phyloP scores from a whole-genome alignment of 2,888 invertebrate species.

The Orthosia gothica region DNA sequence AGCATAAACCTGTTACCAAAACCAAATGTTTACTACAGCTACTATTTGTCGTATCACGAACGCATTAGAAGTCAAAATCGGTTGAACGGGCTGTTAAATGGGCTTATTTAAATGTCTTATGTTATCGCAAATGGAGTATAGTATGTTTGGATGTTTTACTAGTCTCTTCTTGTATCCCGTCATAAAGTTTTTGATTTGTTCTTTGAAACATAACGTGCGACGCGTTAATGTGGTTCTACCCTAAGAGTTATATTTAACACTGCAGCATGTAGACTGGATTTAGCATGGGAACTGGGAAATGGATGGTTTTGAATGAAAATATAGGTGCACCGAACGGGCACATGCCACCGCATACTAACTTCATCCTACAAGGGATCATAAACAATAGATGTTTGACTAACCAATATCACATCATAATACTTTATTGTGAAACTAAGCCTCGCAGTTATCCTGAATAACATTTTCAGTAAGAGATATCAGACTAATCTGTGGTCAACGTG shows the following conservation, averaged over 20 bases:
- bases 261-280: constrained; percentile 53
- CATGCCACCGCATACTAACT: constrained; percentile 61
- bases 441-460: neutral
- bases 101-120: too few relatives aligned
- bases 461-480: constrained; percentile 3
- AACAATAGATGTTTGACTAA: constrained; percentile 36
- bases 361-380: constrained; percentile 42
- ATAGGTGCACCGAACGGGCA: constrained; percentile 47
- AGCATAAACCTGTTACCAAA: too few relatives aligned
- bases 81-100: too few relatives aligned
- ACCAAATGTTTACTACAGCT: too few relatives aligned
- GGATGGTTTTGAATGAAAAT: constrained; percentile 39
- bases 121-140: too few relatives aligned
- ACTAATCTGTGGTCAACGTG: neutral
- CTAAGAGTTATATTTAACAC: neutral
- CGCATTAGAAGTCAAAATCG: too few relatives aligned
- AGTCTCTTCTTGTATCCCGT: neutral
- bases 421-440: neutral
- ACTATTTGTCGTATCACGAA: too few relatives aligned
- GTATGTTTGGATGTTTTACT: too few relatives aligned
- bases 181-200: too few relatives aligned
- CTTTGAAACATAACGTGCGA: neutral
- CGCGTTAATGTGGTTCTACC: constrained; percentile 19
- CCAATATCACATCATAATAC: constrained; percentile 35
- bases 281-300: constrained; percentile 49